Evolutionary conservation across 2,888 invertebrate species (phyloP), one percentile per base, ranked within the genome.

Genomic region (Amblyjoppa proteus): DNA sequence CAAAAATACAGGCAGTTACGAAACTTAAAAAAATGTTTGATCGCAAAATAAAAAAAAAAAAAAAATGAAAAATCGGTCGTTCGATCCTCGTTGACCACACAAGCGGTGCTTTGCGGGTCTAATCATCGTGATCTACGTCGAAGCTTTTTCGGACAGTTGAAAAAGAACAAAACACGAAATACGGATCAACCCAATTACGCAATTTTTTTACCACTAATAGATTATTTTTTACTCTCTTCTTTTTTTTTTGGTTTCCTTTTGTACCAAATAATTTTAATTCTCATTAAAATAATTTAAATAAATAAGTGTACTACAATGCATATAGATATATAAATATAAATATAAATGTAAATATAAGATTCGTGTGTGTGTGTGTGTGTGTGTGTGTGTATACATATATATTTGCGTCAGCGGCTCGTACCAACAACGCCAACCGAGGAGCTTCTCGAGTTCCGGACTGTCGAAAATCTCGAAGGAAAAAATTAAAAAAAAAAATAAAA

Each of bases 271-370:
- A 41, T 11, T 41, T 11, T 41, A 41, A 41, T 11, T 41, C 25
- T 16, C 51, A 34, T 41, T 20, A 16, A 71, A 80, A 81, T 83
- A 70, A 87, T 70, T 80, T 75, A 81, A 75, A 85, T 81, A 84
- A 85, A 85, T 87, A 79, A 83, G 28, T 83, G 70, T 79, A 87
- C 85, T 87, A 87, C 75, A 81, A 85, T 85, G 87, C 71, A 64
- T 41, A 69, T 61, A 76, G 31, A 76, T 51, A 70, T 64, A 58
- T 70, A 31, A 68, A 81, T 73, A 70, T 71, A 70, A 64, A 79
- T 56, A 69, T 41, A 69, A 45, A 75, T 7, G 41, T 25, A 58
- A 66, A 56, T 34, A 56, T 51, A 16, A 16, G 49, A 58, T 70
- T 69, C 49, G 16, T 34, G 73, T 58, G 38, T 58, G 58, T 58